Evolutionary conservation across 2,113 vertebrate species (phyloP), one percentile per base, ranked within the genome.

Genomic region (Carassius gibelio): DNA sequence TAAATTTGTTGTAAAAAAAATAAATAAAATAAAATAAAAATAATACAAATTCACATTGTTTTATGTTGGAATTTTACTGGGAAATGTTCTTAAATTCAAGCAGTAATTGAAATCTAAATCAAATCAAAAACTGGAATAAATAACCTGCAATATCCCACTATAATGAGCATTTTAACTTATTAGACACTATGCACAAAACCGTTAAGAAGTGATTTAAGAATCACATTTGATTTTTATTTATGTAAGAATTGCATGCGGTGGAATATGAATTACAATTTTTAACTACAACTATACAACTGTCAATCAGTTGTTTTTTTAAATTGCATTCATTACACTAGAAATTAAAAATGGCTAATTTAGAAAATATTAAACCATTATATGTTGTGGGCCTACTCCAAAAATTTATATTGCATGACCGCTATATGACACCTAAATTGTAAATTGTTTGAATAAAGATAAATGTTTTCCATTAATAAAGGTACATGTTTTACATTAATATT

Each of bases 391-490:
- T 26, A 80, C 36, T 64, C 10, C 1, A 23, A n/a, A 45, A n/a
- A 45, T 64, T 8, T 45, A 7, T 17, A 14, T 48, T 64, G 59
- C 6, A 42, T 79, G 19, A 15, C 21, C 8, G 34, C 34, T 77
- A 4, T 78, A 64, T 74, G 38, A 78, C 8, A 78, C 9, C 9
- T 77, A 78, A 19, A n/a, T 21, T 77, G 69, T 59, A 57, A 19
- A 36, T 55, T 36, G 14, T 36, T 75, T 21, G 50, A 36, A 19
- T 45, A 45, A 45, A 72, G 17, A 11, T 21, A 5, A 38, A 61
- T 59, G 57, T 59, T 66, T 64, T 14, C 26, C 30, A 68, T 34
- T 8, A 34, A 34, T 17, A 15, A 68, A 38, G 36, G 36, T 38
- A 4, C 36, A 38, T 38, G 36, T 38, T 38, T 38, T 38, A 38